These are phyloP conservation scores for Chaetogeoica ovagalla DNA, from an alignment of 2,888 invertebrate species.

Conservation along the genomic window DNA sequence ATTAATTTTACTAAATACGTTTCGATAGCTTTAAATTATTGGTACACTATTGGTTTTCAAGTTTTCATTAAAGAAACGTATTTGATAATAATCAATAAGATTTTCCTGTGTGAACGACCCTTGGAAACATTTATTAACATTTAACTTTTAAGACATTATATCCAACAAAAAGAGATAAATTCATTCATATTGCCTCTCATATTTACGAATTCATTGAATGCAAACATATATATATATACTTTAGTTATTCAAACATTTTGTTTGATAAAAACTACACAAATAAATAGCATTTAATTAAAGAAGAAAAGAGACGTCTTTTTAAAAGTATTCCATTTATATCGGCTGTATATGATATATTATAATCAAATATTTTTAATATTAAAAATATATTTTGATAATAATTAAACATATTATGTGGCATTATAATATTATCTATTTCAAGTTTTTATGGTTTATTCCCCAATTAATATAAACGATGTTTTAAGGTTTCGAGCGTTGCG, in stretches of 20 bases:
- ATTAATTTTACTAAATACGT: background rate
- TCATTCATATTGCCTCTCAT: background rate
- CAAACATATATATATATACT: background rate
- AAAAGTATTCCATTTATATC: background rate
- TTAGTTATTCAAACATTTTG: background rate
- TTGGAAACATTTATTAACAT: conserved; percentile 9
- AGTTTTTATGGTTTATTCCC: conserved; percentile 12
- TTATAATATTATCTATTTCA: conserved; percentile 7
- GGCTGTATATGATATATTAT: background rate
- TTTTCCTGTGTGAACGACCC: background rate
- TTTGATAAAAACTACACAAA: background rate
- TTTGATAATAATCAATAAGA: conserved; percentile 20
- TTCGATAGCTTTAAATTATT: conserved; percentile 5
- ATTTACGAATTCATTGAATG: background rate
- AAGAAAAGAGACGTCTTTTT: background rate
- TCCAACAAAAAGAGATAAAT: background rate
- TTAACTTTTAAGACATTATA: background rate
- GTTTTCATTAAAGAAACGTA: too few species aligned
- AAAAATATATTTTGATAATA: background rate
- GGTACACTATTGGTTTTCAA: background rate
- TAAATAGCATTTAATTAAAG: background rate
- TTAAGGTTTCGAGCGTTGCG: background rate
- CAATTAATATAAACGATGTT: background rate
- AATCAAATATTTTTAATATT: background rate
- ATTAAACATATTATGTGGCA: background rate